Conservation (phyloP, 2,113 vertebrate genomes). For the Salvelinus namaycush region DNA sequence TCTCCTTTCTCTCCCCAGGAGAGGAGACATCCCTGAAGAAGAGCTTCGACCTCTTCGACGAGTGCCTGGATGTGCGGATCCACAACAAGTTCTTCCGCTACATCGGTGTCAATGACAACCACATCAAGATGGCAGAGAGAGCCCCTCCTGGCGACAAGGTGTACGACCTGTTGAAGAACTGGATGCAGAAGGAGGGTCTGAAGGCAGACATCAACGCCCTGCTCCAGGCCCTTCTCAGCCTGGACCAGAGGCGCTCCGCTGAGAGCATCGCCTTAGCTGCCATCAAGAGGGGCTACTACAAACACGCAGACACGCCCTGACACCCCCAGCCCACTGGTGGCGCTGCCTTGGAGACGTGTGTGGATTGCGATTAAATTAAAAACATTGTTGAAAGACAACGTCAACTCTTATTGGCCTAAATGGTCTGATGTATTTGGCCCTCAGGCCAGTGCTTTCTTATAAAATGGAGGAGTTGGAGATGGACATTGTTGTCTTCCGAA, state of each 20-base stretch:
- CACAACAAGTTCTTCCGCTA: slow-evolving; percentile 78
- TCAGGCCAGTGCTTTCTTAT: background rate
- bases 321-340: background rate
- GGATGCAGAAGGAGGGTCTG: slow-evolving; percentile 78
- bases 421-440: background rate
- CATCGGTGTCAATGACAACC: slow-evolving; percentile 76
- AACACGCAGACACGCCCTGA: slow-evolving; percentile 61
- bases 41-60: slow-evolving; percentile 77
- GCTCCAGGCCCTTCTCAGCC: slow-evolving; percentile 63
- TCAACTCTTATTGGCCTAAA: background rate
- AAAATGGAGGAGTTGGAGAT: background rate
- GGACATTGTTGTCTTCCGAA: no score
- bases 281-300: slow-evolving; percentile 70
- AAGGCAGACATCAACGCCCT: slow-evolving; percentile 77
- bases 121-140: slow-evolving; percentile 70
- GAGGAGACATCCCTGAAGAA: slow-evolving; percentile 74
- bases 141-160: slow-evolving; percentile 69
- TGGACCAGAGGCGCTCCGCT: slow-evolving; percentile 76
- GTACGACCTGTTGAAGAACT: slow-evolving; percentile 76
- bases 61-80: slow-evolving; percentile 72
- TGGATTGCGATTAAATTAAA: background rate
- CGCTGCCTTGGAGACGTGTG: background rate
- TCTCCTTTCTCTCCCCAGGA: slow-evolving; percentile 42
- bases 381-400: background rate
- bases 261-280: slow-evolving; percentile 72